Base-by-base conservation (phyloP, 64 coral and sea anemone genomes). In the Stylophora pistillata region DNA sequence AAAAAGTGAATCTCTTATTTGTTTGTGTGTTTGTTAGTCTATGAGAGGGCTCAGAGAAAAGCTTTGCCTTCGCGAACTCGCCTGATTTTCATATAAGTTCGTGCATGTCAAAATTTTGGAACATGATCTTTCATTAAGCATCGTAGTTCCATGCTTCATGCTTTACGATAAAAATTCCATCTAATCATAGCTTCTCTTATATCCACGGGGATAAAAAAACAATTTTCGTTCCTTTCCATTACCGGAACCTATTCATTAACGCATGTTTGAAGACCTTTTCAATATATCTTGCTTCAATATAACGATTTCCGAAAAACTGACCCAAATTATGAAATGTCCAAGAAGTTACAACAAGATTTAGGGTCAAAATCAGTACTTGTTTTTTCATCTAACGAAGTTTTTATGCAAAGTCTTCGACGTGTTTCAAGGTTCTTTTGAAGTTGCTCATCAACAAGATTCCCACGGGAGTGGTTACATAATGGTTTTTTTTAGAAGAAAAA, bases 351-450 rank as follows among this genome's bases (percentile, higher is more conserved):
- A 68, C 21, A 25, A 68, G 26, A 27, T 9, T 27, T 12, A 68
- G 12, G 26, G 23, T 2, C 6, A 68, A 68, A 9, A 25, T 21
- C 0, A 3, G 7, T 4, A 47, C 21, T 82, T 82, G n/a, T n/a
- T 64, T 65, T 62, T 82, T 15, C 10, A 17, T 76, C 11, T 3
- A 9, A 27, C 9, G 75, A 20, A 26, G 61, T 28, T 21, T 83
- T 69, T 84, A 84, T 84, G 80, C 80, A 84, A 84, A 84, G 23
- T 84, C 29, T 53, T 69, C 34, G 3, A 34, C 27, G 16, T 70
- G 53, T 34, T 84, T 82, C n/a, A n/a, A 68, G 26, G 12, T 7
- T n/a, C 5, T 68, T 25, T 68, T 68, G 23, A 27, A 11, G 25
- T 26, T 68, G 21, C 3, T 68, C 64, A 23, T 68, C 21, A 21